Percentiles rank a stretch among this genome's conserved stretches.
These are phyloP conservation scores for Rattus rattus DNA, from an alignment of 2,113 vertebrate species.

Conservation along the genomic window DNA sequence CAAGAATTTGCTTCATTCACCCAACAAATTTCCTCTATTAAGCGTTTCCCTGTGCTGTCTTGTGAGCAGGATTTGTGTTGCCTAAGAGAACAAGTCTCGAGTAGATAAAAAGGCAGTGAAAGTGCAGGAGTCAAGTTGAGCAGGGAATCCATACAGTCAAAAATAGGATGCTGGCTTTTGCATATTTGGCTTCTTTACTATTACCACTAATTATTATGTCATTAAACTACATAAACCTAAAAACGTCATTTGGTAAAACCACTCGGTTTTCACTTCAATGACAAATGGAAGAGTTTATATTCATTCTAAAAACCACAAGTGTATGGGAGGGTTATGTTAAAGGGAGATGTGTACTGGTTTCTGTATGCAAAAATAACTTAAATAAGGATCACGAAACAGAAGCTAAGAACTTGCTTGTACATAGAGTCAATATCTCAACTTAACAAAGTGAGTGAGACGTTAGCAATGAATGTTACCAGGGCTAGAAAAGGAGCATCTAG, in stretches of 20 bases:
- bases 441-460: not conserved
- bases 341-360: not conserved
- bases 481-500: not conserved
- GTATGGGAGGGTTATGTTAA: not conserved
- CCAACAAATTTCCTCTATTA: not conserved
- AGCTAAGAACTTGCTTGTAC: not conserved
- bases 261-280: slow-evolving; percentile 60
- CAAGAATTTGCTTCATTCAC: not conserved
- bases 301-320: not conserved
- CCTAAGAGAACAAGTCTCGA: slow-evolving; percentile 28
- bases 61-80: not conserved
- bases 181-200: slow-evolving; percentile 45
- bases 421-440: not conserved
- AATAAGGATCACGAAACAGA: not conserved
- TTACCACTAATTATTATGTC: slow-evolving; percentile 61
- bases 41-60: not conserved
- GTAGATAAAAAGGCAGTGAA: not conserved
- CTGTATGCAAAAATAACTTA: slow-evolving; percentile 17
- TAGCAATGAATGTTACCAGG: not conserved
- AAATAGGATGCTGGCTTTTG: slow-evolving; percentile 32
- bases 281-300: slow-evolving; percentile 58
- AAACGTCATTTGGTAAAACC: slow-evolving; percentile 63
- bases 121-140: not conserved
- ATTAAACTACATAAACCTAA: slow-evolving; percentile 62
- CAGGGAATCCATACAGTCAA: not conserved